These are phyloP conservation scores for Andrena marginata DNA, from an alignment of 2,888 invertebrate genomes.

Conservation along the genomic window DNA sequence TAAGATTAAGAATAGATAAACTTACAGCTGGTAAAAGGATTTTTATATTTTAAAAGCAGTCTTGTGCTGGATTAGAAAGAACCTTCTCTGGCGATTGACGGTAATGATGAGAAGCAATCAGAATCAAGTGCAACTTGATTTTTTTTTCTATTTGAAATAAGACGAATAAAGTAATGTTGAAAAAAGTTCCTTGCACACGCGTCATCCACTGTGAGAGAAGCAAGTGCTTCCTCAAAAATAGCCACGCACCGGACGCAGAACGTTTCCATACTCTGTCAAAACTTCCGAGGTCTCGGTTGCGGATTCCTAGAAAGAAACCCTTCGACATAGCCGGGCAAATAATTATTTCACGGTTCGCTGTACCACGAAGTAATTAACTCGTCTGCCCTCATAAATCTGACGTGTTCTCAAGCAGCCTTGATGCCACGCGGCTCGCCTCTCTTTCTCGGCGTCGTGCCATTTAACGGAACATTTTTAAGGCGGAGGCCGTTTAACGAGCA, in stretches of 20 bases:
- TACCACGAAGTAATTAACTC: constrained; percentile 72
- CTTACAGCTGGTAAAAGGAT: too few relatives aligned
- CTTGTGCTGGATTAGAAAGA: too few relatives aligned
- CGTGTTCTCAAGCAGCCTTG: constrained; percentile 57
- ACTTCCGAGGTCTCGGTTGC: not conserved
- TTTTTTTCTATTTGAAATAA: too few relatives aligned
- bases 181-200: too few relatives aligned
- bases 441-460: constrained; percentile 64
- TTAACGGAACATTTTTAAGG: constrained; percentile 71
- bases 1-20: too few relatives aligned
- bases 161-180: too few relatives aligned
- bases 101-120: too few relatives aligned
- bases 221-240: not conserved
- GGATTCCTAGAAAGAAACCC: constrained; percentile 8
- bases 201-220: too few relatives aligned
- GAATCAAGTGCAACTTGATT: too few relatives aligned
- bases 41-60: too few relatives aligned
- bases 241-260: not conserved
- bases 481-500: constrained; percentile 63
- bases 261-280: constrained; percentile 16
- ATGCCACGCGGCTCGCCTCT: constrained; percentile 22
- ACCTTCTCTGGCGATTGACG: too few relatives aligned
- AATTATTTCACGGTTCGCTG: constrained; percentile 69
- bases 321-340: constrained; percentile 36
- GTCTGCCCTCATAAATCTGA: constrained; percentile 72